Evolutionary conservation across 2,888 invertebrate genomes (phyloP).

Genomic region (Mechanitis mazaeus): DNA sequence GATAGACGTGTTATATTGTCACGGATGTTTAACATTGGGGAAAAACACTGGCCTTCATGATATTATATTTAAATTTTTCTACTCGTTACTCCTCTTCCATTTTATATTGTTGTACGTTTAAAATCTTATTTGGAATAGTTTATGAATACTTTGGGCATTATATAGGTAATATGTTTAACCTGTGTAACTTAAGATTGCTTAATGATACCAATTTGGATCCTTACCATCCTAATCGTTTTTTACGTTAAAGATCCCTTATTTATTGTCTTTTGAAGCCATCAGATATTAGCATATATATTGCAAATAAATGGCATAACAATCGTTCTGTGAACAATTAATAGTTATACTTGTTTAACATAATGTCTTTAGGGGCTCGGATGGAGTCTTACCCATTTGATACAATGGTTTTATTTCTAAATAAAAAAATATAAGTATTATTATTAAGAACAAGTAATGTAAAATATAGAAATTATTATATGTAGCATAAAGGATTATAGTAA

Average conservation of each 20-base stretch:
- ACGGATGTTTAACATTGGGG: slow-evolving; percentile 28
- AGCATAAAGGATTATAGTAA: too few species aligned
- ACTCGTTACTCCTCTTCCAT: too few species aligned
- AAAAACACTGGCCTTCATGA: slow-evolving; percentile 15
- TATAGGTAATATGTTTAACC: too few species aligned
- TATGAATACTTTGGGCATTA: too few species aligned
- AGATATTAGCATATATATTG: slow-evolving; percentile 66
- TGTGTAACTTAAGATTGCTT: too few species aligned
- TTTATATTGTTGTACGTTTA: background rate
- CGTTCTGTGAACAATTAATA: slow-evolving; percentile 55
- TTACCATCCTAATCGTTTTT: background rate
- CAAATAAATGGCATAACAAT: slow-evolving; percentile 48
- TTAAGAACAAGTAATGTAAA: too few species aligned
- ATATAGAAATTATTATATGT: too few species aligned
- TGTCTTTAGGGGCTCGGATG: slow-evolving; percentile 32
- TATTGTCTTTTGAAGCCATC: slow-evolving; percentile 41
- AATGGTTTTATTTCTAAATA: background rate
- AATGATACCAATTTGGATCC: background rate
- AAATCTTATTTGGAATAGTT: too few species aligned
- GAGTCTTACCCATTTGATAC: background rate
- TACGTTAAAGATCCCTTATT: slow-evolving; percentile 20
- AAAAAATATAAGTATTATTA: background rate
- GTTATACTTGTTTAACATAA: slow-evolving; percentile 56
- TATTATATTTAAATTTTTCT: background rate
- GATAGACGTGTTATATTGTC: slow-evolving; percentile 66